phyloP scores from a whole-genome alignment of 1,140 invertebrate genomes.

The Mamestra configurata region DNA sequence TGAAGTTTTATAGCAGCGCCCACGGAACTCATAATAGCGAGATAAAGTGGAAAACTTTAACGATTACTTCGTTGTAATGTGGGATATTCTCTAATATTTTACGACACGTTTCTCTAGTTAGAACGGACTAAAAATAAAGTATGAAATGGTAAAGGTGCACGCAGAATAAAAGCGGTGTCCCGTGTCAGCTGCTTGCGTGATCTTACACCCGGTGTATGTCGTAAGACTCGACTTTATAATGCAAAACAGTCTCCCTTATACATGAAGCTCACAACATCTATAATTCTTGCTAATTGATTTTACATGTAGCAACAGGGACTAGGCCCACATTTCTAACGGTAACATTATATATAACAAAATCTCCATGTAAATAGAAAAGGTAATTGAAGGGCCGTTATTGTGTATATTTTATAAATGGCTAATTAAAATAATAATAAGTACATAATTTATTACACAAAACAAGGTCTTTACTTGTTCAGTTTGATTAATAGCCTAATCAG shows the following conservation, averaged over 20 bases:
- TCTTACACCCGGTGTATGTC: neutral
- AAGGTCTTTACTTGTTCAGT: neutral
- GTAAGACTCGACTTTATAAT: neutral
- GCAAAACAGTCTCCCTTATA: neutral
- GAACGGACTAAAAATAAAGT: neutral
- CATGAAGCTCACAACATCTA: neutral
- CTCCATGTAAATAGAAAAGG: too few species aligned
- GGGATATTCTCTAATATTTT: slow-evolving; percentile 13
- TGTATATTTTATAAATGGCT: too few species aligned
- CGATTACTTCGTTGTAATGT: slow-evolving; percentile 48
- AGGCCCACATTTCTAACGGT: too few species aligned
- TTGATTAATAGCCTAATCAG: neutral
- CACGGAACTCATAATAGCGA: slow-evolving; percentile 19
- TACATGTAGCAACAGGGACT: too few species aligned
- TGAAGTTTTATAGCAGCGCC: slow-evolving; percentile 37
- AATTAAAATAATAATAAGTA: too few species aligned
- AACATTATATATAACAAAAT: too few species aligned
- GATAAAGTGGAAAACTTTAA: slow-evolving; percentile 40
- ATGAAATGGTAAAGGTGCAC: neutral
- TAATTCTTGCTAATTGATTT: neutral
- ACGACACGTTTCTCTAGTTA: slow-evolving; percentile 12
- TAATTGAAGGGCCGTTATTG: too few species aligned
- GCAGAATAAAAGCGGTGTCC: neutral
- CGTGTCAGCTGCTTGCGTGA: slow-evolving; percentile 1
- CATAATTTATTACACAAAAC: neutral